Percentiles rank a stretch among this genome's conserved stretches.
phyloP scores from a whole-genome alignment of 2,797 vertebrate species.

The Chlorospingus semifuscus region DNA sequence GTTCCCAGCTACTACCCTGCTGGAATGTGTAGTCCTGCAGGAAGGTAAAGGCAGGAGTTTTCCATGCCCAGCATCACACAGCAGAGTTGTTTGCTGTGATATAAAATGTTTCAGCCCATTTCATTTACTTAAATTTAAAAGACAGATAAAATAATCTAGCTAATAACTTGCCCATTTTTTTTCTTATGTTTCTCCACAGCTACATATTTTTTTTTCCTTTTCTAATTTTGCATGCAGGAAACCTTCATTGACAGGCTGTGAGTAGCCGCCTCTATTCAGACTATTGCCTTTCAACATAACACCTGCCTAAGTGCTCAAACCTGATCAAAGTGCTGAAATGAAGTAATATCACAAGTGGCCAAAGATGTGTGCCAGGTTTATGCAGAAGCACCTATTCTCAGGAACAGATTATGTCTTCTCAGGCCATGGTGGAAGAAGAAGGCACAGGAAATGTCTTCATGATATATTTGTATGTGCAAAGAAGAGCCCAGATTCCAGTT shows the following conservation, averaged over 20 bases:
- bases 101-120: neutral
- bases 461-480: neutral
- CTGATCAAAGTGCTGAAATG: neutral
- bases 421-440: neutral
- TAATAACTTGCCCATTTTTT: neutral
- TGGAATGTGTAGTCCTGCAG: neutral
- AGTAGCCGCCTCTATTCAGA: neutral
- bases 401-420: neutral
- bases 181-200: neutral
- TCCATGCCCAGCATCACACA: neutral
- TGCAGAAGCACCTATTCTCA: neutral
- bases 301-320: neutral
- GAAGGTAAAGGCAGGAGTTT: conserved; percentile 7
- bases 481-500: neutral
- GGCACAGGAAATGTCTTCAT: accelerated
- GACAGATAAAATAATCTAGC: neutral
- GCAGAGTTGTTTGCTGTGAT: neutral
- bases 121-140: neutral
- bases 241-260: neutral
- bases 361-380: neutral
- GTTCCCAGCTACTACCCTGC: neutral
- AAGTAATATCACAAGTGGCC: neutral
- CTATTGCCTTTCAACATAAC: neutral
- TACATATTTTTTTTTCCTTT: neutral
- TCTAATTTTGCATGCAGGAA: neutral